A percentile compares a stretch with the other conserved stretches of the same genome.
Conservation (phyloP, 2,888 invertebrate species). For the Mythimna ferrago region DNA sequence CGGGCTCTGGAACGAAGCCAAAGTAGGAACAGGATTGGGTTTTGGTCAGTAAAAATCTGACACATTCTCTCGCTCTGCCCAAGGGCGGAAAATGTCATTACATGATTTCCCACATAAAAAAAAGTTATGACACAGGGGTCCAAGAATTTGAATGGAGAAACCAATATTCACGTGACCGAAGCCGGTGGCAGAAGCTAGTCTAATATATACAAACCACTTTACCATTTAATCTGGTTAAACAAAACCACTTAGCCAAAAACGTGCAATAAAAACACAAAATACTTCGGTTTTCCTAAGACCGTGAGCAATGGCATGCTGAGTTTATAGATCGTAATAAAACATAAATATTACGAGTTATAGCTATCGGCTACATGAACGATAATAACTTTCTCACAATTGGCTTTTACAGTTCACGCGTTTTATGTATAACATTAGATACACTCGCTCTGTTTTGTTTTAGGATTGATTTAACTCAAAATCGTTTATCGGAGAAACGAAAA, state of each 20-base stretch:
- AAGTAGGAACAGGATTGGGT: too few relatives aligned
- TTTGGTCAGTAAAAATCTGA: too few relatives aligned
- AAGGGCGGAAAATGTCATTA: too few relatives aligned
- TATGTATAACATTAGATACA: conserved; percentile 32
- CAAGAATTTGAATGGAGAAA: too few relatives aligned
- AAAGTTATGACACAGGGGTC: too few relatives aligned
- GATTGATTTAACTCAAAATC: conserved; percentile 17
- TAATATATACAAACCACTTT: background rate
- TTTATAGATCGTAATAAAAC: conserved; percentile 58
- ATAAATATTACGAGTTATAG: conserved; percentile 53
- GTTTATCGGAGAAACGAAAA: background rate
- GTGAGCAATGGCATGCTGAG: conserved; percentile 38
- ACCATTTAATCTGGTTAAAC: conserved; percentile 7
- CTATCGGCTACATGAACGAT: conserved; percentile 47
- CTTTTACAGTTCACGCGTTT: conserved; percentile 54
- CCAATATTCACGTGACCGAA: background rate
- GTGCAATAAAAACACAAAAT: conserved; percentile 26
- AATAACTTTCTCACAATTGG: conserved; percentile 60
- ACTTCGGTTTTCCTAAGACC: conserved; percentile 28
- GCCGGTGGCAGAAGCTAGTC: background rate
- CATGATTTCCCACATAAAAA: too few relatives aligned
- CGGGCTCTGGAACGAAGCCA: too few relatives aligned
- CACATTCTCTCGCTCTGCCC: too few relatives aligned
- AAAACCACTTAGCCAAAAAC: conserved; percentile 40
- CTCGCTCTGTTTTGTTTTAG: conserved; percentile 14